These are phyloP conservation scores for Eupithecia insigniata DNA, from an alignment of 2,888 invertebrate genomes.

Conservation along the genomic window DNA sequence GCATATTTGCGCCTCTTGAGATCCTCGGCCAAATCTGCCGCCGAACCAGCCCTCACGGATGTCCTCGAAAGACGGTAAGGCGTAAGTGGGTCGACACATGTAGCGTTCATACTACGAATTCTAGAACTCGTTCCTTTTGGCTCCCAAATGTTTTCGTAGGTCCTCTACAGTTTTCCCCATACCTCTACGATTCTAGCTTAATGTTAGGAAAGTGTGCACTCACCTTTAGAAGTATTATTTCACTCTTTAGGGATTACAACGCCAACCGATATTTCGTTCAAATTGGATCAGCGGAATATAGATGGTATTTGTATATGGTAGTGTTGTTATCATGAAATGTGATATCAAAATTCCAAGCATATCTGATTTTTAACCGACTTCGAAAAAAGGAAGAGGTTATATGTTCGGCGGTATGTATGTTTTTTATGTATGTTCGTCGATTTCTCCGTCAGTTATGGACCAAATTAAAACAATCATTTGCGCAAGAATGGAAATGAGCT, in stretches of 20 bases:
- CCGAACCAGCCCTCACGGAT: too few species aligned
- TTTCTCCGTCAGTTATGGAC: too few species aligned
- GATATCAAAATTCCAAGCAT: not conserved
- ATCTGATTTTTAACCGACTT: not conserved
- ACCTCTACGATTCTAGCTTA: not conserved
- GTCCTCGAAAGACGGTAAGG: too few species aligned
- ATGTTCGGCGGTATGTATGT: too few species aligned
- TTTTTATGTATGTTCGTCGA: too few species aligned
- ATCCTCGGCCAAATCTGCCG: too few species aligned
- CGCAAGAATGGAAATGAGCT: too few species aligned
- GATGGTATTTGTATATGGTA: too few species aligned
- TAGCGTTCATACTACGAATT: not conserved
- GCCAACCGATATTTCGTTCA: not conserved
- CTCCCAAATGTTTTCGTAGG: not conserved
- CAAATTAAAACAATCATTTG: too few species aligned
- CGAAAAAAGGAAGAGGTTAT: too few species aligned
- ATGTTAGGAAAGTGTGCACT: not conserved
- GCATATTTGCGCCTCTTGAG: too few species aligned
- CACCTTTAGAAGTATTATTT: not conserved
- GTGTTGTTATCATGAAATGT: slow-evolving; percentile 4
- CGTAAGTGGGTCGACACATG: too few species aligned
- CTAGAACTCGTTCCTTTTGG: not conserved
- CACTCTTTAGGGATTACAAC: slow-evolving; percentile 1
- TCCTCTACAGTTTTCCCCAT: not conserved
- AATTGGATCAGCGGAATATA: not conserved